These are phyloP conservation scores for Cheilosia pagana DNA, from an alignment of 2,888 invertebrate species.

Conservation along the genomic window DNA sequence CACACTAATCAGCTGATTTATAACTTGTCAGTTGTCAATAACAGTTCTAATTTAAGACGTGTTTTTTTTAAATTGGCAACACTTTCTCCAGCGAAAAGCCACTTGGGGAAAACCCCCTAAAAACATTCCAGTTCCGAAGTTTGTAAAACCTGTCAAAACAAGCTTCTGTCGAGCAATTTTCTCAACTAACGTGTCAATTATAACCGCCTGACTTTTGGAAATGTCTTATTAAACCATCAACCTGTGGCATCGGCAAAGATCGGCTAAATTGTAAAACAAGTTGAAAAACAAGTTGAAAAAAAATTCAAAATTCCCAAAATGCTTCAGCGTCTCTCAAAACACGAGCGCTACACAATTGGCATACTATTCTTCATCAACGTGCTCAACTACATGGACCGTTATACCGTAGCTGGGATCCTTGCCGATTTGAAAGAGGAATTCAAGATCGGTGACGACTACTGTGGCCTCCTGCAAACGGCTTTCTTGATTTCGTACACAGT, in stretches of 20 bases:
- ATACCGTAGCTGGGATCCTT: constrained; percentile 47
- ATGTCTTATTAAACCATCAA: background rate
- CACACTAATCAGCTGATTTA: no score
- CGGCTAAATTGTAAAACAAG: background rate
- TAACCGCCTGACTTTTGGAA: no score
- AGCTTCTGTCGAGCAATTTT: no score
- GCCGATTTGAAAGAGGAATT: constrained; percentile 30
- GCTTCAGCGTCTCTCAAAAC: background rate
- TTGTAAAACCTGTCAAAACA: no score
- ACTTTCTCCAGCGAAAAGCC: no score
- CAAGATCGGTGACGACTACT: constrained; percentile 39
- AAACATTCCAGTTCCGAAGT: no score
- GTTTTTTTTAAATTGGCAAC: no score
- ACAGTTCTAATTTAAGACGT: no score
- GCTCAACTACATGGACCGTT: constrained; percentile 62
- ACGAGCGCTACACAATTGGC: constrained; percentile 39
- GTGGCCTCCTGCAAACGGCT: constrained; percentile 60
- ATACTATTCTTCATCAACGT: constrained; percentile 41
- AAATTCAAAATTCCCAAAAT: background rate
- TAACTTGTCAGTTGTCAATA: no score
- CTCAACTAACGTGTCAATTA: no score
- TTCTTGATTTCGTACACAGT: constrained; percentile 40
- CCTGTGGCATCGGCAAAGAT: background rate
- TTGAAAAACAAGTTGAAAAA: background rate
- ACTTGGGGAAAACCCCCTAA: no score